Base-by-base conservation (phyloP, 2,888 invertebrate genomes). In the Agriotes lineatus region DNA sequence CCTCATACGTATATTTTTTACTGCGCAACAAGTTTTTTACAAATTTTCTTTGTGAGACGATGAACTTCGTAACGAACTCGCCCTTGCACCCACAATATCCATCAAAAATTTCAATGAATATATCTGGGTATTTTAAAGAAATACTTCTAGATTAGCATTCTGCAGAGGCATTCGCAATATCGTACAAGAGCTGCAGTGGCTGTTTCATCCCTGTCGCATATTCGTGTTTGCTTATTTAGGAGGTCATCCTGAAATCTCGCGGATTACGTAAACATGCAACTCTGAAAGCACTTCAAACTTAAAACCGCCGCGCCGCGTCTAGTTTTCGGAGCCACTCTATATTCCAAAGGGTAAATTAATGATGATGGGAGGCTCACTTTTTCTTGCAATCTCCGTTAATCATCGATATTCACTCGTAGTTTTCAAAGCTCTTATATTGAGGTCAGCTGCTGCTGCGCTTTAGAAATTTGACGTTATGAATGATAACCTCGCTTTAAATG, bases 21-120 rank as follows among this genome's bases (percentile, higher is more conserved):
- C 33, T 30, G 33, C 19, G 52, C 52, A 52, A 52, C 52, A 52
- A 52, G 52, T 52, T 52, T 52, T 52, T 52, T 52, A 52, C 33
- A 35, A 19, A n/a, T n/a, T n/a, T n/a, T n/a, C n/a, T n/a, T n/a
- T n/a, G n/a, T n/a, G n/a, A n/a, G n/a, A n/a, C n/a, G n/a, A n/a
- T n/a, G n/a, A n/a, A n/a, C n/a, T n/a, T n/a, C 35, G 5, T 14
- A 18, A 52, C 52, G 33, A 52, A 52, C 33, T 52, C 33, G 52
- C 16, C 18, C 16, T 30, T 33, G 52, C 18, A 52, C 33, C 18
- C 16, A 52, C 33, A 30, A 30, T 48, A n/a, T 33, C 7, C 25
- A 25, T n/a, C 20, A 33, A 35, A 33, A 14, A 52, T 33, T 52
- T 33, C 52, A 10, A 16, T 33, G 52, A 52, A 52, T 52, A 52